These are phyloP conservation scores for Aphidius ervi DNA, from an alignment of 1,140 invertebrate genomes.

Conservation along the genomic window DNA sequence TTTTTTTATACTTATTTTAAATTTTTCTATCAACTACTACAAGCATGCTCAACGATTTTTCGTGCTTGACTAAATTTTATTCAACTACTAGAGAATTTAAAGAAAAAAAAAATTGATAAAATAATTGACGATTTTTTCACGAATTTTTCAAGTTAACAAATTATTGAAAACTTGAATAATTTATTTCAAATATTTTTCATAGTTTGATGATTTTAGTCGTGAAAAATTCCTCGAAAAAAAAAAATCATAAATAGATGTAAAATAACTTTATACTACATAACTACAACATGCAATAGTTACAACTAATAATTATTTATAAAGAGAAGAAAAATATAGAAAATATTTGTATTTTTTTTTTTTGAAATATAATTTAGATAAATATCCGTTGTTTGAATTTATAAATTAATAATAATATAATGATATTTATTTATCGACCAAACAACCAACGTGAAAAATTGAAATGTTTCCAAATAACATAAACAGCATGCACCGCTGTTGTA, in stretches of 20 bases:
- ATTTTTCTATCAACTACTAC: too few relatives aligned
- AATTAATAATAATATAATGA: neutral
- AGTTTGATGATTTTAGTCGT: neutral
- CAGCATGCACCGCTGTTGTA: constrained; percentile 38
- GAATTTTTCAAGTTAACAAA: neutral
- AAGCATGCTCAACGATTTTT: too few relatives aligned
- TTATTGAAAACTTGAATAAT: too few relatives aligned
- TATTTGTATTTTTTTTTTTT: neutral
- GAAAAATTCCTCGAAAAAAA: neutral
- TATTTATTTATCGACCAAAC: constrained; percentile 32
- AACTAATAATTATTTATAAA: constrained; percentile 11
- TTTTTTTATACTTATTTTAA: too few relatives aligned
- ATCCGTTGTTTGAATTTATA: neutral
- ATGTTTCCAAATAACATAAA: constrained; percentile 41
- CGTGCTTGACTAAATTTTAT: too few relatives aligned
- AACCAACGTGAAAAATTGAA: constrained; percentile 36
- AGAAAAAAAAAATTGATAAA: too few relatives aligned
- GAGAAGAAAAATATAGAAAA: too few relatives aligned
- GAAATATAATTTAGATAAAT: too few relatives aligned
- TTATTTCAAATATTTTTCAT: too few relatives aligned
- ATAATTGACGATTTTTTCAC: too few relatives aligned
- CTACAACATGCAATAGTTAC: neutral
- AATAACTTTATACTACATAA: neutral
- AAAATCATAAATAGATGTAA: neutral
- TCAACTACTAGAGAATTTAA: too few relatives aligned